Conservation (phyloP, 1,140 invertebrate genomes). For the Drosophila navojoa region DNA sequence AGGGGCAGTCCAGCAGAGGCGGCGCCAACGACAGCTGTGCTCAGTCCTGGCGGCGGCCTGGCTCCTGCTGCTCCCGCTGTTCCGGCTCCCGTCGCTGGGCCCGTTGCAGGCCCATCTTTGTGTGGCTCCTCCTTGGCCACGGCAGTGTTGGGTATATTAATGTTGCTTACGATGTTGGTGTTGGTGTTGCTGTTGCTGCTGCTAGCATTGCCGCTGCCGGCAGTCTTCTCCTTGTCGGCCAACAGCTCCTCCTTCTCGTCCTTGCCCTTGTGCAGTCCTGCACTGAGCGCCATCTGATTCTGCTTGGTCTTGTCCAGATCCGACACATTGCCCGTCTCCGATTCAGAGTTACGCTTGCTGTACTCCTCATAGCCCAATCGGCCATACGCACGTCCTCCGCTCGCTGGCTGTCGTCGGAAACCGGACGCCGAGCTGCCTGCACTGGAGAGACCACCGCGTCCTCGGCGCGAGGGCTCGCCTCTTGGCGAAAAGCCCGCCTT, state of each 20-base stretch:
- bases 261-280: conserved; percentile 86
- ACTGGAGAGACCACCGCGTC: conserved; percentile 86
- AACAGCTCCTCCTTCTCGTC: conserved; percentile 51
- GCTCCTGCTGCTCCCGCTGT: conserved; percentile 60
- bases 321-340: conserved; percentile 40
- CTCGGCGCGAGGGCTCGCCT: conserved; percentile 92
- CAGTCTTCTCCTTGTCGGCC: conserved; percentile 62
- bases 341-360: conserved; percentile 75
- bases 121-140: conserved; percentile 61
- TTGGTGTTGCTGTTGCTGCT: conserved; percentile 24
- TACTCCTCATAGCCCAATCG: conserved; percentile 85
- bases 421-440: conserved; percentile 66
- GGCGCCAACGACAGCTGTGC: conserved; percentile 21
- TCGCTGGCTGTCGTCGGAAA: conserved; percentile 69
- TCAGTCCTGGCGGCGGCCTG: conserved; percentile 62
- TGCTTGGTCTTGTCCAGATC: conserved; percentile 88
- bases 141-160: conserved; percentile 58
- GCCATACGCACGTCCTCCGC: conserved; percentile 84
- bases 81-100: conserved; percentile 19
- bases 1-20: conserved; percentile 9
- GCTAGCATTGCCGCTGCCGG: conserved; percentile 26
- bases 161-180: conserved; percentile 32
- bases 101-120: conserved; percentile 27
- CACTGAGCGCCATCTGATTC: conserved; percentile 88
- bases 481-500: conserved; percentile 88